These are phyloP conservation scores for Rhinophrynus dorsalis DNA, from an alignment of 2,797 vertebrate species.

Conservation along the genomic window DNA sequence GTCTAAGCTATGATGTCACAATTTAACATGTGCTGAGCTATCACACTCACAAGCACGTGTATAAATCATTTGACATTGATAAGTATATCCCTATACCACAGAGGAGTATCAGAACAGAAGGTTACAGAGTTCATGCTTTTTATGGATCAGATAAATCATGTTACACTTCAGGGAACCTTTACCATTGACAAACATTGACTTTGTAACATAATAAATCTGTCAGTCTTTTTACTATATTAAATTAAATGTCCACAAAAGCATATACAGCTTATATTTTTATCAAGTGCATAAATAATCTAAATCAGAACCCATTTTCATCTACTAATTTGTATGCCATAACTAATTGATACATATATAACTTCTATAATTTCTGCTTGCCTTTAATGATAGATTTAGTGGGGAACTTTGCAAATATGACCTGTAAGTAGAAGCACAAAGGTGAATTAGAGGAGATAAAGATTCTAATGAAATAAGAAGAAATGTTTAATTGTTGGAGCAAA, in stretches of 20 bases:
- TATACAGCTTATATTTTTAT: too few species aligned
- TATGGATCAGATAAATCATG: constrained; percentile 19
- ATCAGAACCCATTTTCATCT: neutral
- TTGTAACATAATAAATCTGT: constrained; percentile 23
- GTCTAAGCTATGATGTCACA: neutral
- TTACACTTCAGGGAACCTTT: constrained; percentile 8
- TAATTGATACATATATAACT: too few species aligned
- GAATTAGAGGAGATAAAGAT: too few species aligned
- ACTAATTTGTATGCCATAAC: neutral
- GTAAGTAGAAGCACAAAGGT: too few species aligned
- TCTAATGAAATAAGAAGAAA: too few species aligned
- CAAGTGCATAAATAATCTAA: too few species aligned
- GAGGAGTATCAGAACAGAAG: constrained; percentile 5
- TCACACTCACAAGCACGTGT: constrained; percentile 24
- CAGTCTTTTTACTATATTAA: neutral
- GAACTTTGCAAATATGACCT: too few species aligned
- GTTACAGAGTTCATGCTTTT: constrained; percentile 25
- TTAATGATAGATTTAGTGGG: too few species aligned
- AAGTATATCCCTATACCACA: neutral
- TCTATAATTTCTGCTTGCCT: too few species aligned
- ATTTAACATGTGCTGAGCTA: neutral
- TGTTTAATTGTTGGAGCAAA: too few species aligned
- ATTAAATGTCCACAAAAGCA: neutral
- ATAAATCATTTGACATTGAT: constrained; percentile 19
- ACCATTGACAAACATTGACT: constrained; percentile 15